Base-by-base conservation (phyloP, 2,888 invertebrate genomes). In the Parelbella ahira region DNA sequence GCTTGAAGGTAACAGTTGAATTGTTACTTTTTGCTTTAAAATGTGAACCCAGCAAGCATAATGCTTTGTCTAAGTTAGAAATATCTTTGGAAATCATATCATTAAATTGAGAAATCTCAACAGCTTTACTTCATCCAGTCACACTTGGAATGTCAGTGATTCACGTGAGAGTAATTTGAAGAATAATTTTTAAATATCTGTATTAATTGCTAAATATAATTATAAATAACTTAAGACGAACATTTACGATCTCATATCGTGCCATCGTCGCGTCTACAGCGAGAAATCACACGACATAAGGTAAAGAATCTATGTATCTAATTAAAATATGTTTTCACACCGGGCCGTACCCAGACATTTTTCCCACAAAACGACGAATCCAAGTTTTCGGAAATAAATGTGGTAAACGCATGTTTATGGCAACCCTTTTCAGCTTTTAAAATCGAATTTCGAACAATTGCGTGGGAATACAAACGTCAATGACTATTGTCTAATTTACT, bases 361-460 rank as follows among this genome's bases (percentile, higher is more conserved):
- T 34, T 42, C 20, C 37, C 28, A 34, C 37, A 29, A 34, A 36
- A 30, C 36, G 39, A 24, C 30, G 44, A 33, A 45, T 19, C 20
- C 6, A 7, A 10, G 44, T 45, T 47, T 46, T 28, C 36, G 30
- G 42, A 42, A 49, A 49, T 43, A 41, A 50, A 45, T 49, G 48
- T 58, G 58, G 47, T 37, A 10, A 36, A 37, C 63, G 65, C 58
- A 62, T 66, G 62, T 58, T 58, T 50, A 54, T 52, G 51, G 52
- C 51, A 61, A 62, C 58, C 59, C 58, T 58, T 62, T 59, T 4
- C 45, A 45, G 45, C 50, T 45, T 45, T 52, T 58, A 49, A 47
- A 53, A 57, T 58, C 49, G 46, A 56, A 55, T 37, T 58, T 62
- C 60, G 42, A 58, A 44, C 44, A 44, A 37, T 36, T 34, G 45